Evolutionary conservation across 2,797 vertebrate genomes (phyloP).

Genomic region (Molothrus aeneus): DNA sequence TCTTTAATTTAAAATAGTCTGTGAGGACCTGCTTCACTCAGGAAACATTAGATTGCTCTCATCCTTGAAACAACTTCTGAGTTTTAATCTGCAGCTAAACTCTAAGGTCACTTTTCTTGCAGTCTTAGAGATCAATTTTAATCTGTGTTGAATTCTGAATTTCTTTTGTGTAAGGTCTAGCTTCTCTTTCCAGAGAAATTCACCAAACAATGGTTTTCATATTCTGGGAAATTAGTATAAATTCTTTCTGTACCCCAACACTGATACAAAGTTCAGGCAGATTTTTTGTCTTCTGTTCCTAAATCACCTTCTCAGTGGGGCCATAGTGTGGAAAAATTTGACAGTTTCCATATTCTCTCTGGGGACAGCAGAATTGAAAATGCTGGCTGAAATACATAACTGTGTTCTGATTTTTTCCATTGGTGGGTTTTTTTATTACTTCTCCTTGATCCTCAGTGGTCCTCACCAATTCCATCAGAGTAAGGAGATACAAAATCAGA

Average conservation of each 20-base stretch:
- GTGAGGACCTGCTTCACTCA: background rate
- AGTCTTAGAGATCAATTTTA: background rate
- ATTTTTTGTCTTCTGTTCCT: background rate
- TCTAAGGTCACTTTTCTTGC: background rate
- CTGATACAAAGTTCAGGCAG: background rate
- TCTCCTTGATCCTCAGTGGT: background rate
- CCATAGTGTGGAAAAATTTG: background rate
- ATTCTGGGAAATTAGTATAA: background rate
- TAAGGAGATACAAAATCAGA: background rate
- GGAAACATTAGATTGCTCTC: background rate
- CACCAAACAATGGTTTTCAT: background rate
- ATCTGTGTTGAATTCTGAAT: background rate
- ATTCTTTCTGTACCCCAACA: background rate
- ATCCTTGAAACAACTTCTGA: background rate
- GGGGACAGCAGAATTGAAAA: background rate
- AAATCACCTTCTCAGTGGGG: background rate
- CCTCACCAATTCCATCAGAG: background rate
- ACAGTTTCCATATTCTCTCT: background rate
- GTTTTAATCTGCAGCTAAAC: background rate
- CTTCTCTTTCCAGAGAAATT: background rate
- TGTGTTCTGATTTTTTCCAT: background rate
- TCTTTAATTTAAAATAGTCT: background rate
- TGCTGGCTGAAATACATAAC: accelerated
- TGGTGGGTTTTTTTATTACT: background rate
- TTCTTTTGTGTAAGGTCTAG: background rate